Conservation (phyloP, 2,888 invertebrate species). For the Melanostoma scalare region DNA sequence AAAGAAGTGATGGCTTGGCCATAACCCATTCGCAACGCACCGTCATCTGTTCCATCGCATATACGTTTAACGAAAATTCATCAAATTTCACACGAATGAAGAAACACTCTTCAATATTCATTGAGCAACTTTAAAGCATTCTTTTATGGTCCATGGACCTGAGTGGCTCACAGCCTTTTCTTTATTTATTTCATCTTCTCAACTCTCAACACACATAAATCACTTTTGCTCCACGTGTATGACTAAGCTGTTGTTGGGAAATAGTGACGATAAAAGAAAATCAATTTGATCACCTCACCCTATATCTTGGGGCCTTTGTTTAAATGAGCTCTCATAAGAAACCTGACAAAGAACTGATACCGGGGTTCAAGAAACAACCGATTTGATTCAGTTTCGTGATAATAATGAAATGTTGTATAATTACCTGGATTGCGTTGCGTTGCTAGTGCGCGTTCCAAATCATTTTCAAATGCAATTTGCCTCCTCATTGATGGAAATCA, state of each 20-base stretch:
- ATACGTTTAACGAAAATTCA: constrained; percentile 2
- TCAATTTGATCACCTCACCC: constrained; percentile 17
- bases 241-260: constrained; percentile 2
- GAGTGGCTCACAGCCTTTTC: constrained; percentile 4
- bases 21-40: constrained; percentile 6
- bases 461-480: constrained; percentile 62
- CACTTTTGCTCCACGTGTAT: background rate
- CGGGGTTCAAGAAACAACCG: constrained; percentile 1
- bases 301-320: background rate
- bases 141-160: constrained; percentile 3
- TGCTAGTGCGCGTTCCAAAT: constrained; percentile 36
- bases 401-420: constrained; percentile 54
- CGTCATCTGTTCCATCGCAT: constrained; percentile 12
- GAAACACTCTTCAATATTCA: background rate
- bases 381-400: constrained; percentile 49
- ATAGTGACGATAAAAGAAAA: constrained; percentile 28
- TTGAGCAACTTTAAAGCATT: constrained; percentile 1
- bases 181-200: constrained; percentile 21
- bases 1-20: constrained; percentile 35
- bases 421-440: constrained; percentile 30
- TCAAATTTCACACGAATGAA: constrained; percentile 22
- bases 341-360: background rate
- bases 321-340: background rate
- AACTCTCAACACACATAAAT: constrained; percentile 3
- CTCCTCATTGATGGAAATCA: constrained; percentile 56